These are phyloP conservation scores for Eubasilissa regina DNA, from an alignment of 1,140 invertebrate species.

Conservation along the genomic window DNA sequence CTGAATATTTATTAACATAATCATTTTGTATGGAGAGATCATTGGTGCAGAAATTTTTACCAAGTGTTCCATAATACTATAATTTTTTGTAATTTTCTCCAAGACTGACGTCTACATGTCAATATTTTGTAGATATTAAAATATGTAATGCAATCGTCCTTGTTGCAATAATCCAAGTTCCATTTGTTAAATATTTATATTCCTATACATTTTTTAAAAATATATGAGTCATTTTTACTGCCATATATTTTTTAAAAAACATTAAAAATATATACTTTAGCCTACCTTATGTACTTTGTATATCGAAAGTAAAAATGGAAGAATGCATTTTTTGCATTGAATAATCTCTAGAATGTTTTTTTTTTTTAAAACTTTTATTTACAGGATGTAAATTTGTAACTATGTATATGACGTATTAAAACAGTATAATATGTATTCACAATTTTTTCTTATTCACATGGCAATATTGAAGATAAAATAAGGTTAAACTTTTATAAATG, in stretches of 20 bases:
- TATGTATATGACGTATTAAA: constrained; percentile 20
- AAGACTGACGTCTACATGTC: not conserved
- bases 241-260: constrained; percentile 5
- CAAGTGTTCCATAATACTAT: not conserved
- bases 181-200: constrained; percentile 5
- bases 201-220: not conserved
- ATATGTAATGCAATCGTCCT: constrained; percentile 1
- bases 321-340: not conserved
- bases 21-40: not conserved
- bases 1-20: not conserved
- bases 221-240: constrained; percentile 23
- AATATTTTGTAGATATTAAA: constrained; percentile 20
- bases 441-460: constrained; percentile 27
- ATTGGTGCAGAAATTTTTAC: not conserved
- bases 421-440: constrained; percentile 25
- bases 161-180: not conserved
- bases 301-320: not conserved
- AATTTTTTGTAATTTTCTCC: not conserved
- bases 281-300: too few relatives aligned
- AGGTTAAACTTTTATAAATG: constrained; percentile 32
- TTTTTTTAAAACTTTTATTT: not conserved
- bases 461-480: constrained; percentile 31
- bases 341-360: constrained; percentile 6
- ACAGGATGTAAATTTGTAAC: constrained; percentile 28
- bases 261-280: constrained; percentile 1